Evolutionary conservation across 2,888 invertebrate genomes (phyloP).

Genomic region (Cerceris rybyensis): DNA sequence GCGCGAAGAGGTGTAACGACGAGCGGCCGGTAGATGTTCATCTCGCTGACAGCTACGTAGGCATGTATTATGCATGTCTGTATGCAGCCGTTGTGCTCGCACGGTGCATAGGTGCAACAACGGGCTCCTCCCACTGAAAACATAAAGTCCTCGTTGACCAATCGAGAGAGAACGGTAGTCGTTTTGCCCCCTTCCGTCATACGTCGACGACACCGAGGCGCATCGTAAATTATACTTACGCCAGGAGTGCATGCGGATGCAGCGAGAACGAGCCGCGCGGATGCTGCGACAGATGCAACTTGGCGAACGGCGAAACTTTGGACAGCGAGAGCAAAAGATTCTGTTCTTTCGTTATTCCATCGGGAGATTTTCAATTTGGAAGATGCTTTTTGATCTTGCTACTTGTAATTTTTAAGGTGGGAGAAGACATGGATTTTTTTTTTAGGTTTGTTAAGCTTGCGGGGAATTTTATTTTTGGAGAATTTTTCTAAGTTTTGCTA

Average conservation of each 20-base stretch:
- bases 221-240: slow-evolving; percentile 24
- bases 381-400: too few species aligned
- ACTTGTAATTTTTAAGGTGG: too few species aligned
- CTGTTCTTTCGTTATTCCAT: too few species aligned
- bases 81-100: slow-evolving; percentile 24
- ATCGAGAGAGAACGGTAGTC: slow-evolving; percentile 60
- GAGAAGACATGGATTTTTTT: too few species aligned
- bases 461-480: too few species aligned
- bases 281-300: neutral
- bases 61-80: slow-evolving; percentile 58
- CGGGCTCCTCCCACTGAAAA: slow-evolving; percentile 76
- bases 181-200: slow-evolving; percentile 47
- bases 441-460: too few species aligned
- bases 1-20: slow-evolving; percentile 51
- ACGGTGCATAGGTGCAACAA: slow-evolving; percentile 46
- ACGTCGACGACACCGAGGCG: slow-evolving; percentile 28
- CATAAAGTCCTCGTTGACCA: slow-evolving; percentile 68
- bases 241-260: neutral
- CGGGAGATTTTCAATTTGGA: too few species aligned
- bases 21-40: slow-evolving; percentile 54
- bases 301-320: neutral
- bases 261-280: neutral
- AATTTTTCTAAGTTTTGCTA: too few species aligned
- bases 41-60: slow-evolving; percentile 63
- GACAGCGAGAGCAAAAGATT: too few species aligned